These are phyloP conservation scores for Pogonocichla stellata DNA, from an alignment of 2,113 vertebrate species.

Conservation along the genomic window DNA sequence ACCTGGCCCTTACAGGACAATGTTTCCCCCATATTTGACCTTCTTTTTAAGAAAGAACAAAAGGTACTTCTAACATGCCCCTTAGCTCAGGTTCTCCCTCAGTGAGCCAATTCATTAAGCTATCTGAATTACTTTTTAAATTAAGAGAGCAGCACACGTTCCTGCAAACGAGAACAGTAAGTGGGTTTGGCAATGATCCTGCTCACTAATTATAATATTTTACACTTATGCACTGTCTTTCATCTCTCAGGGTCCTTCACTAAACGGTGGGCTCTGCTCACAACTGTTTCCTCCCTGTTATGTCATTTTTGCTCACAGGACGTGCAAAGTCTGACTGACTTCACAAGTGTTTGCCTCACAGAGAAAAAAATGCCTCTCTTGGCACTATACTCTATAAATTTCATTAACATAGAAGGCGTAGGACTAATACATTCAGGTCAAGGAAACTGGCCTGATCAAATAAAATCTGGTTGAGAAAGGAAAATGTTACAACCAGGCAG, in stretches of 20 bases:
- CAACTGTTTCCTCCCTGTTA: neutral
- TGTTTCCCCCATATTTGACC: neutral
- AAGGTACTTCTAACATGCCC: neutral
- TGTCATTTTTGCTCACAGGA: neutral
- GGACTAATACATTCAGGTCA: neutral
- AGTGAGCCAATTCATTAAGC: neutral
- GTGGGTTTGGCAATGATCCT: neutral
- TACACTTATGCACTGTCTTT: neutral
- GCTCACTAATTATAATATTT: neutral
- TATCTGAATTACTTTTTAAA: slow-evolving; percentile 18
- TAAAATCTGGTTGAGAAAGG: neutral
- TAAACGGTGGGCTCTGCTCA: neutral
- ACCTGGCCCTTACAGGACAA: neutral
- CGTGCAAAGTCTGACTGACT: fast-evolving
- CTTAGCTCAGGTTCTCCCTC: neutral
- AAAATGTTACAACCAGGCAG: neutral
- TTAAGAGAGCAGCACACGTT: neutral
- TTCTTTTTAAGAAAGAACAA: neutral
- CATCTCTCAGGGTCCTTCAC: neutral
- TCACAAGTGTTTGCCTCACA: neutral
- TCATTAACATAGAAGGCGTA: neutral
- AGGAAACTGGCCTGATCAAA: neutral
- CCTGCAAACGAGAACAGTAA: neutral
- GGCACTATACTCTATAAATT: neutral
- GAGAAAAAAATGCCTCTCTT: neutral